These are phyloP conservation scores for Netelia melanura DNA, from an alignment of 2,888 invertebrate genomes.

Conservation along the genomic window DNA sequence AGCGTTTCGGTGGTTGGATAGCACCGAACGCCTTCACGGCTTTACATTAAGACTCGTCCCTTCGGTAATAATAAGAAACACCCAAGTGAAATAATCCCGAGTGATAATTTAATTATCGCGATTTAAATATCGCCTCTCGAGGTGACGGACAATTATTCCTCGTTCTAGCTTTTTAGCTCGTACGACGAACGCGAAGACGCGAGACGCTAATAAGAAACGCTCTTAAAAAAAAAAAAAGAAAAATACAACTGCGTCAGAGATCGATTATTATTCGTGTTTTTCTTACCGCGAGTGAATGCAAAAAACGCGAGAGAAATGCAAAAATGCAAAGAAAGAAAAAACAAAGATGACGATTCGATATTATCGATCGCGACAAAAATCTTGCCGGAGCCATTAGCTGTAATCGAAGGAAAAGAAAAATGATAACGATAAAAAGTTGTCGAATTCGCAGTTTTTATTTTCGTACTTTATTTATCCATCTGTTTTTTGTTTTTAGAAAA, in stretches of 20 bases:
- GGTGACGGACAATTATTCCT: background rate
- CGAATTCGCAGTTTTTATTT: background rate
- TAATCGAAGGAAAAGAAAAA: no score
- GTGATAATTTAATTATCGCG: constrained; percentile 27
- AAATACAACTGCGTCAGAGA: background rate
- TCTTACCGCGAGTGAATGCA: background rate
- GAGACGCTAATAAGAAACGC: no score
- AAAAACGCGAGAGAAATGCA: background rate
- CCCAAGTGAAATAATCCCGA: background rate
- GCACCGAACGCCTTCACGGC: constrained; percentile 83
- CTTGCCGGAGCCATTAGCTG: background rate
- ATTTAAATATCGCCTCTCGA: background rate
- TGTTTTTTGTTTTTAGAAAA: no score
- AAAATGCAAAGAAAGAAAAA: background rate
- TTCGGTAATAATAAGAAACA: background rate
- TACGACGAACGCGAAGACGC: no score
- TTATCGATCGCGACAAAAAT: background rate
- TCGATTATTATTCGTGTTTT: background rate
- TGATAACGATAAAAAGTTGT: no score
- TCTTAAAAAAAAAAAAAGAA: no score
- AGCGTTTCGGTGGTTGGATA: constrained; percentile 93
- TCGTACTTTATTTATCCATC: no score
- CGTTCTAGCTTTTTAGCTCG: no score
- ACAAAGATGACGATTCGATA: background rate
- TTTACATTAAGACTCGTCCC: background rate